Conservation (phyloP, 2,113 vertebrate genomes). For the Dendrocopos noguchii region DNA sequence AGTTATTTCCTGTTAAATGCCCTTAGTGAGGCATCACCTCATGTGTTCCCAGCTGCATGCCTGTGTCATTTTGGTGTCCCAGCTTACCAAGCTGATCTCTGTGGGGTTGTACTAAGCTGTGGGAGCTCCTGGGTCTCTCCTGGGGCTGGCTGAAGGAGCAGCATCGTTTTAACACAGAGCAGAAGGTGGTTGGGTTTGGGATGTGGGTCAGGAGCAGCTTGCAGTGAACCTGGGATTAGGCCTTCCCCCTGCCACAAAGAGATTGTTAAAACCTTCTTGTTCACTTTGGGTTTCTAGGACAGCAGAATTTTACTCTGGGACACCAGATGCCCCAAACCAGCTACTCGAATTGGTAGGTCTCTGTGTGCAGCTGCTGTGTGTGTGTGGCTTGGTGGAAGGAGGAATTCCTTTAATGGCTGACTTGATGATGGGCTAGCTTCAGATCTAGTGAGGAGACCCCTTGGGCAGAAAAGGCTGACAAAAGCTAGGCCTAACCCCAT, state of each 20-base stretch:
- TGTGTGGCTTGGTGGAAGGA: background rate
- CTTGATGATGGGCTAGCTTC: background rate
- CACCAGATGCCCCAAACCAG: slow-evolving; percentile 92
- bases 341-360: slow-evolving; percentile 86
- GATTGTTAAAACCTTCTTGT: background rate
- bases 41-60: background rate
- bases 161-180: background rate
- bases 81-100: background rate
- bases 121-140: background rate
- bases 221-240: background rate
- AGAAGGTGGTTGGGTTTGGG: background rate
- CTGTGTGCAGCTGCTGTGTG: background rate
- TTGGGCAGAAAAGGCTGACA: background rate
- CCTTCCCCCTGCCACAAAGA: background rate
- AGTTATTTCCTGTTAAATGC: background rate
- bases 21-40: background rate
- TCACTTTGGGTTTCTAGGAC: slow-evolving; percentile 78
- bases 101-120: background rate
- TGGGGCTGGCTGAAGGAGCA: background rate
- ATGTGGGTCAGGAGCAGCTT: background rate
- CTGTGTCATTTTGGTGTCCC: background rate
- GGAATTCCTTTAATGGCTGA: background rate
- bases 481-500: background rate
- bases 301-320: slow-evolving; percentile 93
- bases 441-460: background rate